Conservation (phyloP, 37 sponge, comb jelly and placozoan species). For the Cliona cf. orientalis region DNA sequence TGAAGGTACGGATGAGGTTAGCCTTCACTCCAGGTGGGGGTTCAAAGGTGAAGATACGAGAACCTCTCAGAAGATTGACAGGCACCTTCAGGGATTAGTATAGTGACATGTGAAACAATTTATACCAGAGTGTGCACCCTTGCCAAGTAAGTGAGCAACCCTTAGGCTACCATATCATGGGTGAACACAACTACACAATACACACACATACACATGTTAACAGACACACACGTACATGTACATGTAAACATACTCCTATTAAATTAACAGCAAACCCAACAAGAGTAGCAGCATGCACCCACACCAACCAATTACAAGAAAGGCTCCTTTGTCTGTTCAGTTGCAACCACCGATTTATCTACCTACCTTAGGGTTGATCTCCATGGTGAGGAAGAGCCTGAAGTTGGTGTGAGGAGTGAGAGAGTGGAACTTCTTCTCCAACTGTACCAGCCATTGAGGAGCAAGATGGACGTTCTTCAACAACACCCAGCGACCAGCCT, state of each 20-base stretch:
- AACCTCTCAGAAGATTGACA: slow-evolving; percentile 88
- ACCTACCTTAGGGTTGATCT: slow-evolving; percentile 93
- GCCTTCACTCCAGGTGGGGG: slow-evolving; percentile 96
- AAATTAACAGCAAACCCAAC: too few relatives aligned
- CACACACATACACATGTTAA: too few relatives aligned
- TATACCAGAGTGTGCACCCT: too few relatives aligned
- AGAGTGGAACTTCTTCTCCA: slow-evolving; percentile 98
- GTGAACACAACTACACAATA: too few relatives aligned
- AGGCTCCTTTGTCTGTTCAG: too few relatives aligned
- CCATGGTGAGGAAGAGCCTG: slow-evolving; percentile 97
- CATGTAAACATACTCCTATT: too few relatives aligned
- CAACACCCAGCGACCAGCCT: slow-evolving; percentile 94
- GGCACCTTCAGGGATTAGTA: too few relatives aligned
- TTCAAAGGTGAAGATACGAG: slow-evolving; percentile 91
- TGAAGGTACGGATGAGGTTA: slow-evolving; percentile 90
- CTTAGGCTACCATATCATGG: background rate
- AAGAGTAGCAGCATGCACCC: too few relatives aligned
- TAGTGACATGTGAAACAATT: too few relatives aligned
- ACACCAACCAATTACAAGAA: background rate
- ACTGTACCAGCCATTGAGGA: slow-evolving; percentile 94
- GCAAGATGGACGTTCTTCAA: slow-evolving; percentile 98
- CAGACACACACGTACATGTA: too few relatives aligned
- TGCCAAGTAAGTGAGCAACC: background rate
- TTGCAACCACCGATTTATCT: background rate
- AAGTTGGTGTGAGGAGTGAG: slow-evolving; percentile 91